These are phyloP conservation scores for Aegotheles bennettii DNA, from an alignment of 2,113 vertebrate species.

Conservation along the genomic window DNA sequence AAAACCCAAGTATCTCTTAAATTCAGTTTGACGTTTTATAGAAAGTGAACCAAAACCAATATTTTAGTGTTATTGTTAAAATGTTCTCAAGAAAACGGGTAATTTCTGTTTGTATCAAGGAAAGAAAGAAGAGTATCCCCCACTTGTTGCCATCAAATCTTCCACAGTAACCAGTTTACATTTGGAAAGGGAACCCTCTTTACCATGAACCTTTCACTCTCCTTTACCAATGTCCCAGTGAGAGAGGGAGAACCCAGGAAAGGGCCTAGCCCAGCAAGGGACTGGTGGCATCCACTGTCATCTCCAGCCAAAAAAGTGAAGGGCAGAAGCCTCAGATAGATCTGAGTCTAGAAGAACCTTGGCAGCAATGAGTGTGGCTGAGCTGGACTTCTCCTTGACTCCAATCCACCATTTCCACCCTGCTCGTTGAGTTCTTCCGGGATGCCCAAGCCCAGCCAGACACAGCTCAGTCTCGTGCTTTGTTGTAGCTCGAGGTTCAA, in stretches of 20 bases:
- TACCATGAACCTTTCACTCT: not conserved
- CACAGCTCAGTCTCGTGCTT: fast-evolving
- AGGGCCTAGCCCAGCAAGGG: fast-evolving
- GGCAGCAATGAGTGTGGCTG: not conserved
- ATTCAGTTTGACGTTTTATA: not conserved
- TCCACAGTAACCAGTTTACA: not conserved
- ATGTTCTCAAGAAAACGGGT: not conserved
- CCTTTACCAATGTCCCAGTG: not conserved
- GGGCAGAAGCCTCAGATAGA: not conserved
- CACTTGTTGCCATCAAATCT: not conserved
- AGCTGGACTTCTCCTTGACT: not conserved
- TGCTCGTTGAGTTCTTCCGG: not conserved
- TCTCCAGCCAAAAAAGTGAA: not conserved
- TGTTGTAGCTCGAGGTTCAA: not conserved
- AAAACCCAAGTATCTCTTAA: not conserved
- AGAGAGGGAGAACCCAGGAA: not conserved
- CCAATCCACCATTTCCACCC: not conserved
- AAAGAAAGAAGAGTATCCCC: not conserved
- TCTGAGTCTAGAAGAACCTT: not conserved
- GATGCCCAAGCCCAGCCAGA: not conserved
- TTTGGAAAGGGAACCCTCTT: not conserved
- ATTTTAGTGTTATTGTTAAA: not conserved
- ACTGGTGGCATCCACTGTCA: not conserved
- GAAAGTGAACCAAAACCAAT: not conserved
- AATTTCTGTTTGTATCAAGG: not conserved